Percentiles rank a stretch among this genome's conserved stretches.
phyloP scores from a whole-genome alignment of 2,888 invertebrate species.

The Tuta absoluta region DNA sequence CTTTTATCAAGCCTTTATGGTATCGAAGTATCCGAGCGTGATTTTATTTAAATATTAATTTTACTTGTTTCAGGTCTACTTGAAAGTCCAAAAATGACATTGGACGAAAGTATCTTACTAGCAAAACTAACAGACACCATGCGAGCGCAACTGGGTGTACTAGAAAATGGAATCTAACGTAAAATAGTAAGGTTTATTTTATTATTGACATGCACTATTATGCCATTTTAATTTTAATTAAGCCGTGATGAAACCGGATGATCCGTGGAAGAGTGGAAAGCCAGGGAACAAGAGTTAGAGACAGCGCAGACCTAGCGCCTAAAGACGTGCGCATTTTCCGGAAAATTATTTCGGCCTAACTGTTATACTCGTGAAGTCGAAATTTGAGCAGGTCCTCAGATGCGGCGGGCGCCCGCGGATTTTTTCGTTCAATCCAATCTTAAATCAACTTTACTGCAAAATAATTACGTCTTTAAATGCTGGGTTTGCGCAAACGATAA shows the following conservation, averaged over 20 bases:
- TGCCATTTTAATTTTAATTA: conserved; percentile 1
- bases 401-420: too few species aligned
- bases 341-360: too few species aligned
- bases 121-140: conserved; percentile 88
- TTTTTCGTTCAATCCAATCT: too few species aligned
- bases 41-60: background rate
- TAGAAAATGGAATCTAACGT: conserved; percentile 46
- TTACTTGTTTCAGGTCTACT: conserved; percentile 76
- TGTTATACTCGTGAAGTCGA: too few species aligned
- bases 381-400: too few species aligned
- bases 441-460: too few species aligned
- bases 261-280: background rate
- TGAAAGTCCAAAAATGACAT: conserved; percentile 85
- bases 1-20: background rate
- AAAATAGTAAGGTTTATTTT: conserved; percentile 4
- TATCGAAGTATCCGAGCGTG: background rate
- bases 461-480: too few species aligned
- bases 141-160: conserved; percentile 85
- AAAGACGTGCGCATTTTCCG: too few species aligned
- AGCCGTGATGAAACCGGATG: background rate
- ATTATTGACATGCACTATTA: conserved; percentile 5
- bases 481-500: too few species aligned
- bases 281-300: background rate
- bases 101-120: conserved; percentile 85
- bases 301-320: too few species aligned